A percentile compares a stretch with the other conserved stretches of the same genome.
Conservation (phyloP, 2,113 vertebrate species). For the Copsychus sechellarum region DNA sequence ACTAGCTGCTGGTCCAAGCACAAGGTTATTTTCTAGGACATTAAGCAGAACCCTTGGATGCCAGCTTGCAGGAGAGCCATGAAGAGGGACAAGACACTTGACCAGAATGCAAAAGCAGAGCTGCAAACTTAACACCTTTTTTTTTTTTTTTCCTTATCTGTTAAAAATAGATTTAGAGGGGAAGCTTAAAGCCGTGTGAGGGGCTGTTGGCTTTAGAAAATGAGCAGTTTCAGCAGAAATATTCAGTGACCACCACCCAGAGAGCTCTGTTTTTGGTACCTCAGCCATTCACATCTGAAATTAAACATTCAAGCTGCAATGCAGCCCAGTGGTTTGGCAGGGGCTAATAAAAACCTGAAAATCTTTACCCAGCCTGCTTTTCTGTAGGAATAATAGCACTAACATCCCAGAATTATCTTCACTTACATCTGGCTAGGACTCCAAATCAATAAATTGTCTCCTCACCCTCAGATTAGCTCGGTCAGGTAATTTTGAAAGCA, state of each 20-base stretch:
- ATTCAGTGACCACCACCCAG: not conserved
- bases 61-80: not conserved
- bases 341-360: not conserved
- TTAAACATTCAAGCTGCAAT: not conserved
- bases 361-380: not conserved
- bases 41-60: not conserved
- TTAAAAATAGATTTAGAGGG: not conserved
- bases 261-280: not conserved
- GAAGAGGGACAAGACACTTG: not conserved
- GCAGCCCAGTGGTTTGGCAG: not conserved
- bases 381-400: not conserved
- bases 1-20: not conserved
- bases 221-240: not conserved
- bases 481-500: not conserved
- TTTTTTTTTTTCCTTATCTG: not conserved
- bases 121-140: not conserved
- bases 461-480: not conserved
- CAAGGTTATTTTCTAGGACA: constrained; percentile 50
- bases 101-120: not conserved
- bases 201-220: not conserved
- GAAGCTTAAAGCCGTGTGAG: not conserved
- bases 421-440: not conserved
- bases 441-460: constrained; percentile 6
- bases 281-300: not conserved
- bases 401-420: not conserved